Percentiles rank a stretch among this genome's conserved stretches.
phyloP scores from a whole-genome alignment of 2,888 invertebrate species.

The Chelonus formosanus region DNA sequence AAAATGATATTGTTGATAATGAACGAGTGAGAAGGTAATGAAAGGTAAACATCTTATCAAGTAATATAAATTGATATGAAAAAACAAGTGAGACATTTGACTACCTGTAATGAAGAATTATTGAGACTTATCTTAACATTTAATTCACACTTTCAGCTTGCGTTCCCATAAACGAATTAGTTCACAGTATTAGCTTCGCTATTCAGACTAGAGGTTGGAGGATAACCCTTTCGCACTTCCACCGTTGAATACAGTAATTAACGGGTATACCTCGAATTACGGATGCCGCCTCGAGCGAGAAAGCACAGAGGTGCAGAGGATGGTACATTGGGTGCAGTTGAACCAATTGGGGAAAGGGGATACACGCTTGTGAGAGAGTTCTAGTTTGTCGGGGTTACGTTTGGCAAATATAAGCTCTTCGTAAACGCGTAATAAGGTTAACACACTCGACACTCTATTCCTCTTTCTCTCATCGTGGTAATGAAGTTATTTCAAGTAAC shows the following conservation, averaged over 20 bases:
- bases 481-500: constrained; percentile 31
- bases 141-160: constrained; percentile 16
- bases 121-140: constrained; percentile 13
- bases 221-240: constrained; percentile 57
- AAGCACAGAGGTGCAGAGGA: constrained; percentile 17
- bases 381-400: constrained; percentile 18
- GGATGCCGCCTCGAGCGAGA: constrained; percentile 42
- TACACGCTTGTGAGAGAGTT: constrained; percentile 10
- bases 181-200: constrained; percentile 61
- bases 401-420: constrained; percentile 37
- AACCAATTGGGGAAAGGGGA: constrained; percentile 20
- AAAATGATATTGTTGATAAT: too few species aligned
- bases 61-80: neutral
- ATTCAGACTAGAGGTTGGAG: constrained; percentile 53
- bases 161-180: constrained; percentile 57
- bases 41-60: too few species aligned
- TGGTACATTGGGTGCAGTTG: constrained; percentile 17
- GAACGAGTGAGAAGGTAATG: too few species aligned
- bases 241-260: constrained; percentile 62
- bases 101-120: neutral
- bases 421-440: constrained; percentile 58
- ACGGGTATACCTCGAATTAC: constrained; percentile 57
- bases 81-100: neutral
- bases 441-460: constrained; percentile 42
- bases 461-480: constrained; percentile 35